A percentile compares a stretch with the other conserved stretches of the same genome.
Evolutionary conservation across 2,888 invertebrate species (phyloP).

Genomic region (Stenolophus ochropezus): DNA sequence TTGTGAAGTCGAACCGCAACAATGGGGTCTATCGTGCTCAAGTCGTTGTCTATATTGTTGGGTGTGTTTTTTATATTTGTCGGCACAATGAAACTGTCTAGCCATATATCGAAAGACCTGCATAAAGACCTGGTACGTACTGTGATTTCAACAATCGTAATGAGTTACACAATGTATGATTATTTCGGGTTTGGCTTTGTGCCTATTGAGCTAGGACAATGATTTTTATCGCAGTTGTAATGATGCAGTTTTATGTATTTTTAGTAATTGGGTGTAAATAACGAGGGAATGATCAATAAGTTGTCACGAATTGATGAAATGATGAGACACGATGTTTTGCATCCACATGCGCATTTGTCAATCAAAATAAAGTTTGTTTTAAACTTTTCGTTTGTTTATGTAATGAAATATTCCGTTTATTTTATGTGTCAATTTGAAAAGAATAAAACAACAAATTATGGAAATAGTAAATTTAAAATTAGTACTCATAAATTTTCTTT

Average conservation of each 20-base stretch:
- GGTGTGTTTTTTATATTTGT: slow-evolving; percentile 97
- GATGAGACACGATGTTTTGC: not conserved
- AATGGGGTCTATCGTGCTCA: slow-evolving; percentile 87
- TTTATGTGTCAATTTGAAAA: not conserved
- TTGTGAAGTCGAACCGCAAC: slow-evolving; percentile 29
- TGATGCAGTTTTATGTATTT: slow-evolving; percentile 45
- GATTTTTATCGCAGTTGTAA: slow-evolving; percentile 26
- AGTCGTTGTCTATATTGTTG: slow-evolving; percentile 91
- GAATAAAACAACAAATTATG: not conserved
- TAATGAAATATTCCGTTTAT: slow-evolving; percentile 7
- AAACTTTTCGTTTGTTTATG: slow-evolving; percentile 42
- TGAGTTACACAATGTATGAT: slow-evolving; percentile 59
- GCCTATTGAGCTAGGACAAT: slow-evolving; percentile 66
- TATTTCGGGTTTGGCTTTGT: slow-evolving; percentile 70
- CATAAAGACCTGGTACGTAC: slow-evolving; percentile 95
- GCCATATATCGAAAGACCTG: slow-evolving; percentile 93
- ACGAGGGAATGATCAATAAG: slow-evolving; percentile 50
- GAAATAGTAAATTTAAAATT: not conserved
- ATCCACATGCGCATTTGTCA: slow-evolving; percentile 35
- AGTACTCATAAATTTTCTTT: not conserved
- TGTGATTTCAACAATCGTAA: slow-evolving; percentile 53
- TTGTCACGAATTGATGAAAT: not conserved
- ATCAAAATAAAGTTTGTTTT: slow-evolving; percentile 43
- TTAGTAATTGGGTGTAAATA: slow-evolving; percentile 29
- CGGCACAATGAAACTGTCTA: slow-evolving; percentile 93